Evolutionary conservation across 2,888 invertebrate species (phyloP).

Genomic region (Eristalinus aeneus): DNA sequence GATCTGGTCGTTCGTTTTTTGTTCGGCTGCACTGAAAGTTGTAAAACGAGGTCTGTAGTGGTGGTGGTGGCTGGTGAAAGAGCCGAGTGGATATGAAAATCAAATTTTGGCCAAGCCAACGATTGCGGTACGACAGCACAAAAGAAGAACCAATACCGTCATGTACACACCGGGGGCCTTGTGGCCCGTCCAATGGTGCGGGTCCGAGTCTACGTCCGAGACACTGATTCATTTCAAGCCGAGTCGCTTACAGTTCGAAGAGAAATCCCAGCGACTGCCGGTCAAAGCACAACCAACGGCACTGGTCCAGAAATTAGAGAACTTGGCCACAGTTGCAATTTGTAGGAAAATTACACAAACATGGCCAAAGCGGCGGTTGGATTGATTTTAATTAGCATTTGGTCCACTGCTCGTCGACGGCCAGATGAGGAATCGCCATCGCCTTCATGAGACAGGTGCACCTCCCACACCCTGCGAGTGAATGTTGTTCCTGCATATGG

Average conservation of each 20-base stretch:
- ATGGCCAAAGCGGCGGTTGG: conserved; percentile 55
- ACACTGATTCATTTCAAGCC: conserved; percentile 48
- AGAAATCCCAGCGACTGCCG: conserved; percentile 21
- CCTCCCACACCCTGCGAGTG: conserved; percentile 1
- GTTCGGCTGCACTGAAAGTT: conserved; percentile 23
- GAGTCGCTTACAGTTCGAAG: conserved; percentile 29
- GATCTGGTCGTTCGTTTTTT: not conserved
- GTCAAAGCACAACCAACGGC: not conserved
- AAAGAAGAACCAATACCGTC: conserved; percentile 17
- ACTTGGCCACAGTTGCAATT: conserved; percentile 60
- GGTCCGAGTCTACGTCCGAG: not conserved
- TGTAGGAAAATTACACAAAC: conserved; percentile 67
- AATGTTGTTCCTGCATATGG: conserved; percentile 40
- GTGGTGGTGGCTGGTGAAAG: conserved; percentile 42
- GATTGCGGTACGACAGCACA: conserved; percentile 1
- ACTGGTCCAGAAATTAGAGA: conserved; percentile 38
- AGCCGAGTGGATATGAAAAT: conserved; percentile 60
- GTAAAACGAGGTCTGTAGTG: conserved; percentile 56
- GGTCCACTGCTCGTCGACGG: conserved; percentile 8
- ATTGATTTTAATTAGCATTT: conserved; percentile 70
- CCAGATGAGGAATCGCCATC: not conserved
- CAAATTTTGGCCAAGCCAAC: conserved; percentile 54
- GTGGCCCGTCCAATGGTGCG: not conserved
- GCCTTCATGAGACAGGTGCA: not conserved
- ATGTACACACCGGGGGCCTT: not conserved